Evolutionary conservation across 2,797 vertebrate genomes (phyloP).

Genomic region (Enteromius trimaculatus): DNA sequence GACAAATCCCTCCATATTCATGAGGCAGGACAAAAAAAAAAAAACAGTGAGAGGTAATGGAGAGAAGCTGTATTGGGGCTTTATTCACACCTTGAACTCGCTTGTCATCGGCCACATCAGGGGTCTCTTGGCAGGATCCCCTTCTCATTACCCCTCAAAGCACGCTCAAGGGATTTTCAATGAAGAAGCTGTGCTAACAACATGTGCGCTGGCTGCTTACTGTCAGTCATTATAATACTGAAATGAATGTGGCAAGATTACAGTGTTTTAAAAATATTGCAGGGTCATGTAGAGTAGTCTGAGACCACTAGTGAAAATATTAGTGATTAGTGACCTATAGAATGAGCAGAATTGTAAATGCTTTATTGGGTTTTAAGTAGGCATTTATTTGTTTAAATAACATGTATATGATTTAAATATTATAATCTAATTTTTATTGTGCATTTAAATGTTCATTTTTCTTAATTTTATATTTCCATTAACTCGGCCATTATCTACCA

Average conservation of each 20-base stretch:
- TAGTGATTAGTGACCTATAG: not conserved
- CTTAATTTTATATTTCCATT: not conserved
- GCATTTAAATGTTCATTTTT: not conserved
- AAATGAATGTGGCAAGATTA: not conserved
- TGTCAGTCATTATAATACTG: constrained; percentile 13
- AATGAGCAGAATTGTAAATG: not conserved
- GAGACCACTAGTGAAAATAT: not conserved
- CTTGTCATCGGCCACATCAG: constrained; percentile 45
- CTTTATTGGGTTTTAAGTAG: not conserved
- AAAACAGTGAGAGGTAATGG: constrained; percentile 39
- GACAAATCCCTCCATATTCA: constrained; percentile 70
- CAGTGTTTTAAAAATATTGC: not conserved
- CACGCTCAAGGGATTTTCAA: constrained; percentile 17
- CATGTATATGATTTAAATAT: not conserved
- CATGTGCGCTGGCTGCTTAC: not conserved
- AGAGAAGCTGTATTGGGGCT: constrained; percentile 46
- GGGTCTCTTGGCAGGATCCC: constrained; percentile 29
- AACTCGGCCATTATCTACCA: not conserved
- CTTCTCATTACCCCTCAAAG: constrained; percentile 35
- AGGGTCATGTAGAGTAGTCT: not conserved
- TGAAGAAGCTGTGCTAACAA: constrained; percentile 11
- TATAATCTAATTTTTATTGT: not conserved
- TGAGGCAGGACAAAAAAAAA: constrained; percentile 55
- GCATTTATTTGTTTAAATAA: not conserved
- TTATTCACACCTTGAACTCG: constrained; percentile 57